Conservation (phyloP, 2,113 vertebrate species). For the Butorides virescens region DNA sequence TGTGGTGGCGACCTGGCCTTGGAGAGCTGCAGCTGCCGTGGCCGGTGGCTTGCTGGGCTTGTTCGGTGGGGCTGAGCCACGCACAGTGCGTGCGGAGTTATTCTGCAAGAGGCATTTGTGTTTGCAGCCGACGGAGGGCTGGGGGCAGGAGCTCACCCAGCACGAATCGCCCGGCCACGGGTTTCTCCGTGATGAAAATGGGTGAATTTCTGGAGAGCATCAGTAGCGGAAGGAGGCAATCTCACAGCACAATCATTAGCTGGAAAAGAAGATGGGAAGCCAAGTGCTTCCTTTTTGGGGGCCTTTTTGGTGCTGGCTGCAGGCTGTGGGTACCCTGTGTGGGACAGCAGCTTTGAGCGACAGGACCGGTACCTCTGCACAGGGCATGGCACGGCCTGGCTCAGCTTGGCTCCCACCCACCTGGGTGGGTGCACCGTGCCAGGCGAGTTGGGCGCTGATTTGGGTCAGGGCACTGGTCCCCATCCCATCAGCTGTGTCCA, state of each 20-base stretch:
- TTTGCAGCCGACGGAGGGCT: background rate
- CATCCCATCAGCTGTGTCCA: rapidly evolving
- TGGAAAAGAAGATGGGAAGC: background rate
- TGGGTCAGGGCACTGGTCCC: background rate
- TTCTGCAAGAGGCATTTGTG: background rate
- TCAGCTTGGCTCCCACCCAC: background rate
- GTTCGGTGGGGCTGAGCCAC: background rate
- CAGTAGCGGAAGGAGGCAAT: background rate
- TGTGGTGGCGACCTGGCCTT: background rate
- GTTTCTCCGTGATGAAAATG: background rate
- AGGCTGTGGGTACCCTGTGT: background rate
- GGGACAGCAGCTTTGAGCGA: background rate
- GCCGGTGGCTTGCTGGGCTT: background rate
- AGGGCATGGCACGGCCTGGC: background rate
- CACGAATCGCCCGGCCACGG: rapidly evolving
- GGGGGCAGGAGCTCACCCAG: rapidly evolving
- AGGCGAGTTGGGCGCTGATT: background rate
- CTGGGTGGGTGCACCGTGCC: background rate
- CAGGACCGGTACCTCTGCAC: background rate
- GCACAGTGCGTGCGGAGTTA: rapidly evolving
- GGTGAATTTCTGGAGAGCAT: background rate
- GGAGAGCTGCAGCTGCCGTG: background rate
- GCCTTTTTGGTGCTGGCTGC: background rate
- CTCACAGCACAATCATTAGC: rapidly evolving
- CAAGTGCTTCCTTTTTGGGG: background rate